Conservation (phyloP, 2,113 vertebrate genomes). For the Nothobranchius kuhntae region DNA sequence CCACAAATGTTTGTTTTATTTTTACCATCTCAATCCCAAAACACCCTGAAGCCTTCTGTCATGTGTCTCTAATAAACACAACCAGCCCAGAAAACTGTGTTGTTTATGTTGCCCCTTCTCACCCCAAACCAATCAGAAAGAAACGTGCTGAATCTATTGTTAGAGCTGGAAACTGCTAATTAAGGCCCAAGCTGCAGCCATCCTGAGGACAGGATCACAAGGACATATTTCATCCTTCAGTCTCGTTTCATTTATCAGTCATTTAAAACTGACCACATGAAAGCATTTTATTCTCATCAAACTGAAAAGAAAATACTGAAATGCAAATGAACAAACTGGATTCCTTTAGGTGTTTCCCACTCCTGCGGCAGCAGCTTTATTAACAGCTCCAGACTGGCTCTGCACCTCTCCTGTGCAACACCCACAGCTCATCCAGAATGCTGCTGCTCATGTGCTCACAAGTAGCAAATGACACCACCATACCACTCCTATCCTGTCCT, state of each 20-base stretch:
- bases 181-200: constrained; percentile 14
- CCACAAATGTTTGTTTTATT: too few relatives aligned
- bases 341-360: background rate
- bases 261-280: constrained; percentile 14
- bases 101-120: background rate
- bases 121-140: background rate
- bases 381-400: background rate
- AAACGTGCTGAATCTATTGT: constrained; percentile 1
- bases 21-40: too few relatives aligned
- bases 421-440: too few relatives aligned
- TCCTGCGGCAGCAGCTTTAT: constrained; percentile 7
- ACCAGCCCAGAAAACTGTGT: too few relatives aligned
- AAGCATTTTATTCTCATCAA: background rate
- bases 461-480: too few relatives aligned
- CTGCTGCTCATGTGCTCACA: too few relatives aligned
- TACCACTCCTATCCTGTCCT: too few relatives aligned
- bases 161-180: constrained; percentile 1
- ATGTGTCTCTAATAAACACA: too few relatives aligned
- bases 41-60: too few relatives aligned
- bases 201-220: background rate
- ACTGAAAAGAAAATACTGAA: background rate
- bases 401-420: too few relatives aligned
- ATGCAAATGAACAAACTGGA: constrained; percentile 8
- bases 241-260: background rate
- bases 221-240: background rate